phyloP scores from a whole-genome alignment of 23 tunicate species.

The Phallusia fumigata region DNA sequence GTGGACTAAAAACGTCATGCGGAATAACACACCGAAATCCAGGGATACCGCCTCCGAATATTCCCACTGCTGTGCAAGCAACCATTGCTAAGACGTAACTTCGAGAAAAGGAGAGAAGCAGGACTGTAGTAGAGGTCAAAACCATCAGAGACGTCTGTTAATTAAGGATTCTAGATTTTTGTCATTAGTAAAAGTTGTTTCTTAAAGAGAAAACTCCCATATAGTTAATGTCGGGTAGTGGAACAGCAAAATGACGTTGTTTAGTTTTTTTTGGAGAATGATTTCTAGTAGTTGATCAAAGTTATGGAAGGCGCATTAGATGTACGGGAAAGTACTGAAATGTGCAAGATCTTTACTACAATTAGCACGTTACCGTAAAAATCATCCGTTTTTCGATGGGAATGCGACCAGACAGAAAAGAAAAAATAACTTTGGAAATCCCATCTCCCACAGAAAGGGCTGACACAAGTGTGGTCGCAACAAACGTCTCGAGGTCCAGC shows the following conservation, averaged over 20 bases:
- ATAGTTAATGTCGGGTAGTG: too few species aligned
- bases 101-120: background rate
- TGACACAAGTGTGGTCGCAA: background rate
- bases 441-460: background rate
- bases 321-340: too few species aligned
- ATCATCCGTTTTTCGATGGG: background rate
- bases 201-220: too few species aligned
- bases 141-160: background rate
- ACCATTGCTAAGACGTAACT: background rate
- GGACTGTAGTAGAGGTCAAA: background rate
- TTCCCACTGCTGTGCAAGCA: background rate
- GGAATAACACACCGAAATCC: background rate
- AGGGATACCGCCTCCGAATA: background rate
- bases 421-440: background rate
- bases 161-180: too few species aligned
- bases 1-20: background rate
- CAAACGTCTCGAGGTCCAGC: background rate
- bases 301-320: too few species aligned
- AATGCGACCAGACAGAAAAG: background rate
- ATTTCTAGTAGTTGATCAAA: too few species aligned
- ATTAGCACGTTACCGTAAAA: background rate
- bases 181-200: too few species aligned
- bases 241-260: too few species aligned
- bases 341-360: background rate
- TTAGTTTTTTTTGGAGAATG: too few species aligned